Evolutionary conservation across 1,140 invertebrate species (phyloP).

Genomic region (Camponotus vicinus): DNA sequence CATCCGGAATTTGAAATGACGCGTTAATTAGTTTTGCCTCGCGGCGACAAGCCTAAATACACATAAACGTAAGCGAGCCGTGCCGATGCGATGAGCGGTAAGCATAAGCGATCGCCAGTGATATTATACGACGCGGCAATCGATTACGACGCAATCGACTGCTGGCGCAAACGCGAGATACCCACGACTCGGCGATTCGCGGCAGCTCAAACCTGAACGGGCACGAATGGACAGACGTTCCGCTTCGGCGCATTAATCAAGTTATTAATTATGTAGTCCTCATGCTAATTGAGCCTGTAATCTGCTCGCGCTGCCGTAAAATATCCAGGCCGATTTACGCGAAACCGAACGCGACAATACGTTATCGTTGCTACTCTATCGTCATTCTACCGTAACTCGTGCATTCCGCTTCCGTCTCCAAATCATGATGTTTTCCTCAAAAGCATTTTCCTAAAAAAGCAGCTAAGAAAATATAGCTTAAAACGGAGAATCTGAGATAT

Average conservation of each 20-base stretch:
- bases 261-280: slow-evolving; percentile 80
- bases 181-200: slow-evolving; percentile 59
- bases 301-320: slow-evolving; percentile 73
- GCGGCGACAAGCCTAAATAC: slow-evolving; percentile 60
- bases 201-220: slow-evolving; percentile 47
- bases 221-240: slow-evolving; percentile 76
- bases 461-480: neutral
- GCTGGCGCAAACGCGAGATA: slow-evolving; percentile 65
- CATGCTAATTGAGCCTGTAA: slow-evolving; percentile 80
- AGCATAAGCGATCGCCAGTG: slow-evolving; percentile 67
- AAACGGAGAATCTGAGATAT: too few species aligned
- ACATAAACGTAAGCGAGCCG: slow-evolving; percentile 66
- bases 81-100: slow-evolving; percentile 40
- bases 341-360: slow-evolving; percentile 55
- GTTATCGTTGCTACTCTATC: slow-evolving; percentile 63
- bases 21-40: slow-evolving; percentile 71
- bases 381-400: neutral
- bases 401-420: slow-evolving; percentile 57
- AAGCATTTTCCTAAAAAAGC: neutral
- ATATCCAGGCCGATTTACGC: slow-evolving; percentile 76
- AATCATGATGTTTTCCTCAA: slow-evolving; percentile 23
- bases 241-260: slow-evolving; percentile 79
- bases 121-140: slow-evolving; percentile 67
- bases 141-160: slow-evolving; percentile 67
- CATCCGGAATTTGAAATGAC: slow-evolving; percentile 68